These are phyloP conservation scores for Danaus chrysippus DNA, from an alignment of 2,888 invertebrate species.

Conservation along the genomic window DNA sequence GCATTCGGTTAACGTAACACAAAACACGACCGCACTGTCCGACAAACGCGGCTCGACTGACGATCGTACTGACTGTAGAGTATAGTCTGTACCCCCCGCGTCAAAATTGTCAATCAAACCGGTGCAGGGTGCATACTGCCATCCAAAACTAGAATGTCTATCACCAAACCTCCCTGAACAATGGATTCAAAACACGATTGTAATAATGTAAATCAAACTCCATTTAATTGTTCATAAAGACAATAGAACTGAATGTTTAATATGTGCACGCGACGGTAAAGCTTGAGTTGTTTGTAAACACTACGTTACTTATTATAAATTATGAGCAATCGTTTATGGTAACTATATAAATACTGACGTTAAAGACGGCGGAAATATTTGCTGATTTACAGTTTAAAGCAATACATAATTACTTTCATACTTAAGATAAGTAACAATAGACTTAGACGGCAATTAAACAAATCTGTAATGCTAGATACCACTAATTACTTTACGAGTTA, in stretches of 20 bases:
- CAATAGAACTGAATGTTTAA: conserved; percentile 22
- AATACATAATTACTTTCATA: not conserved
- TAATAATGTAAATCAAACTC: conserved; percentile 22
- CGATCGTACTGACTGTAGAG: conserved; percentile 49
- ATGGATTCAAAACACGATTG: conserved; percentile 38
- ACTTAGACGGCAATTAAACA: too few species aligned
- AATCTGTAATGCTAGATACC: too few species aligned
- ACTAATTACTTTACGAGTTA: too few species aligned
- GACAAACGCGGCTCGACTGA: conserved; percentile 59
- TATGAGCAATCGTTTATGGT: not conserved
- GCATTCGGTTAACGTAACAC: conserved; percentile 49
- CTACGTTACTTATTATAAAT: not conserved
- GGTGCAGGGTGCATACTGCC: conserved; percentile 45
- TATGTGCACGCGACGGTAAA: conserved; percentile 9
- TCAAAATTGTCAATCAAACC: conserved; percentile 63
- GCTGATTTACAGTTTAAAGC: too few species aligned
- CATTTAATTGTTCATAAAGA: conserved; percentile 17
- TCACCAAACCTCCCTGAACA: conserved; percentile 47
- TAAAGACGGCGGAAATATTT: not conserved
- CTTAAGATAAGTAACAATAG: not conserved
- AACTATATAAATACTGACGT: not conserved
- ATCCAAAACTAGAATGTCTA: conserved; percentile 28
- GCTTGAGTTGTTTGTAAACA: conserved; percentile 21
- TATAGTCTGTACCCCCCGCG: conserved; percentile 46
- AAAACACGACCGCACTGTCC: conserved; percentile 47